Base-by-base conservation (phyloP, 1,140 invertebrate genomes). In the Drosophila auraria region DNA sequence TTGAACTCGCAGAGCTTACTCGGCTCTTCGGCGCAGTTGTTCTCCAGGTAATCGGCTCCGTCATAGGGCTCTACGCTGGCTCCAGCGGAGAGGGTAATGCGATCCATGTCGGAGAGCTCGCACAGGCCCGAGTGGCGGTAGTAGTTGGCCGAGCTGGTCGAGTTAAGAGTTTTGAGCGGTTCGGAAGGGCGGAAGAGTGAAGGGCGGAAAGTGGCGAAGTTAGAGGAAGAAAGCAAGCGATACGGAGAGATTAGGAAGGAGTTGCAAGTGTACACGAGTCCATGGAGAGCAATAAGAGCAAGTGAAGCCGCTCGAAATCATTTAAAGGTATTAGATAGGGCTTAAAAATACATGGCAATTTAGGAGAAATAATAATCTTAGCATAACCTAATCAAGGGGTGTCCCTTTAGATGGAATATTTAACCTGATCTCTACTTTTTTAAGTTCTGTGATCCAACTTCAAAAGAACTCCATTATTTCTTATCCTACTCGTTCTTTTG, bases 1-100 rank as follows among this genome's bases (percentile, higher is more conserved):
- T 98, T 97, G 94, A 98, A 98, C 92, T 98, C 97, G 94, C 98
- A 99, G 45, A 98, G 94, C 92, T 97, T 97, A n/a, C 97, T 96
- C 1, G 97, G 97, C 90, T 98, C 97, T 74, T 97, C 96, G 9
- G 97, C 96, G 92, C 97, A 98, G 92, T 98, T 97, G 93, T 97
- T 97, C 92, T 98, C 97, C 91, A 98, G 94, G 93, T 98, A 98
- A 84, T 98, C 97, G 69, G 93, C 94, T 84, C 96, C 95, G 87
- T 96, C 95, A 44, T 96, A 95, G 15, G 94, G 91, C 92, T 96
- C 95, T 91, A 97, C 96, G 51, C 95, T 94, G 60, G 94, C 95
- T 14, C 95, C 96, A 64, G 96, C 97, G 23, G 96, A 97, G 17
- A 97, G 94, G 50, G 97, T 98, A 83, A 97, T 95, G 71, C 97